These are phyloP conservation scores for Labeo catla DNA, from an alignment of 2,113 vertebrate genomes.

Conservation along the genomic window DNA sequence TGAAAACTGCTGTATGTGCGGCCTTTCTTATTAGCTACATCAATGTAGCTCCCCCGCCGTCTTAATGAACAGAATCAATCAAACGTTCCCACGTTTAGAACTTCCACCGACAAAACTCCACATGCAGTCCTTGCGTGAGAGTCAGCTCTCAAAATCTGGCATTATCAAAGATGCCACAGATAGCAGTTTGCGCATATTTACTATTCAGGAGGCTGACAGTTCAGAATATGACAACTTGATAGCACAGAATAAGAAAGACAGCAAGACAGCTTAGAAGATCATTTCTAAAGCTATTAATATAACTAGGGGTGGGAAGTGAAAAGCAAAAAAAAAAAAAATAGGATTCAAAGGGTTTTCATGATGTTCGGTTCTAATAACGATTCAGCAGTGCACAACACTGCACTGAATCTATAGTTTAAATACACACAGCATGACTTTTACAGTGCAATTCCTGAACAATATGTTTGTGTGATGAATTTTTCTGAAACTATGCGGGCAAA, in stretches of 20 bases:
- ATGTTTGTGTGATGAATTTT: not conserved
- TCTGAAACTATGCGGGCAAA: not conserved
- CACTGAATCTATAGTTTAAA: not conserved
- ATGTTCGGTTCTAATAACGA: not conserved
- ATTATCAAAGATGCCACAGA: not conserved
- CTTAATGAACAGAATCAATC: slow-evolving; percentile 55
- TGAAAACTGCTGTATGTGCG: slow-evolving; percentile 24
- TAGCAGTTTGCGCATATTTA: not conserved
- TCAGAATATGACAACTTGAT: not conserved
- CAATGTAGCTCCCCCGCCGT: slow-evolving; percentile 30
- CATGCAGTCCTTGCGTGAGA: not conserved
- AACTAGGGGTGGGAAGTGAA: not conserved
- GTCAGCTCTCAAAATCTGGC: not conserved
- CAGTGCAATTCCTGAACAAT: not conserved
- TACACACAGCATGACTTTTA: not conserved
- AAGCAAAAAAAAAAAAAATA: too few relatives aligned
- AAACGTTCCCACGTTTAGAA: slow-evolving; percentile 36
- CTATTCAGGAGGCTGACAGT: not conserved
- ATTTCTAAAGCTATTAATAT: not conserved
- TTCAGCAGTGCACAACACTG: not conserved
- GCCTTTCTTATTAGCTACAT: slow-evolving; percentile 48
- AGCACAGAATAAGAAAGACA: not conserved
- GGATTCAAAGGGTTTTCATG: not conserved
- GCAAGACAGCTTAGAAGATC: not conserved
- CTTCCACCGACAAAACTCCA: slow-evolving; percentile 10